Conservation (phyloP, 2,888 invertebrate genomes). For the Oasisia sp. region DNA sequence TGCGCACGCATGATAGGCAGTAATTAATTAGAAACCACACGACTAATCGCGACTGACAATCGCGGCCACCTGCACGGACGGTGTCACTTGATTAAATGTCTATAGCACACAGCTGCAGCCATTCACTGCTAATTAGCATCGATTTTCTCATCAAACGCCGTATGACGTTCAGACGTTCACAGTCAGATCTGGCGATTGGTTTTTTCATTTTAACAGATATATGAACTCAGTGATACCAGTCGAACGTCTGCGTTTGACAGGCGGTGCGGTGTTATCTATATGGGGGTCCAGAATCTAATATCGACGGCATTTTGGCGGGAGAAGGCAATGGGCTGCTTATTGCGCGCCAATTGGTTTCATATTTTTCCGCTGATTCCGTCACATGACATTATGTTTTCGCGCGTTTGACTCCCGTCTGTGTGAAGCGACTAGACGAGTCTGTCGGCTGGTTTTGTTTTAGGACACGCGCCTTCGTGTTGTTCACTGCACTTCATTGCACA, state of each 20-base stretch:
- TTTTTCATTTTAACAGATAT: not conserved
- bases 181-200: not conserved
- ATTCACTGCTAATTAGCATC: slow-evolving; percentile 17
- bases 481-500: not conserved
- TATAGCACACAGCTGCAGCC: not conserved
- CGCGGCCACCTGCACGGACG: not conserved
- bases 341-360: not conserved
- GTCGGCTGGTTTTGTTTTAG: not conserved
- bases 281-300: not conserved
- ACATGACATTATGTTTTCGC: not conserved
- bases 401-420: not conserved
- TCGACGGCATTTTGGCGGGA: not conserved
- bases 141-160: not conserved
- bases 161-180: not conserved
- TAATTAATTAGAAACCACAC: not conserved
- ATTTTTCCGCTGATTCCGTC: not conserved
- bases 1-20: not conserved
- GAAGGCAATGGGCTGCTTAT: not conserved
- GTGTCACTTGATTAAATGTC: not conserved
- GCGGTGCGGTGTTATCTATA: not conserved
- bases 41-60: slow-evolving; percentile 4
- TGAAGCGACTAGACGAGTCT: not conserved
- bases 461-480: not conserved
- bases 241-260: not conserved
- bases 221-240: slow-evolving; percentile 13